Percentiles rank a stretch among this genome's conserved stretches.
These are phyloP conservation scores for Sebastolobus altivelis DNA, from an alignment of 2,797 vertebrate species.

Conservation along the genomic window DNA sequence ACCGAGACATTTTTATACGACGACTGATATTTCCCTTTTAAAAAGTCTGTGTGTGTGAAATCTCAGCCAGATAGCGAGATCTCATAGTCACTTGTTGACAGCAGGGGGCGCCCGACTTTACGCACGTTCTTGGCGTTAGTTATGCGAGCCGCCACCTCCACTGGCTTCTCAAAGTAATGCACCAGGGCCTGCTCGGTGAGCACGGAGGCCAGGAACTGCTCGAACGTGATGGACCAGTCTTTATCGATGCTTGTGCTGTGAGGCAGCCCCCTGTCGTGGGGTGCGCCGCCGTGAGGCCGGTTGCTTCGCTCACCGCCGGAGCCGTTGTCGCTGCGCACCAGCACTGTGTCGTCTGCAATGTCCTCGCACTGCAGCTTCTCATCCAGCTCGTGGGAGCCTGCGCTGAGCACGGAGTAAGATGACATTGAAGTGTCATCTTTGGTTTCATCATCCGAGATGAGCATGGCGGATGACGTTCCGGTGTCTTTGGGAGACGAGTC, in stretches of 20 bases:
- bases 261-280: constrained; percentile 75
- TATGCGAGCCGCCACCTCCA: constrained; percentile 91
- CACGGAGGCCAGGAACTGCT: constrained; percentile 97
- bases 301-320: constrained; percentile 25
- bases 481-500: constrained; percentile 94
- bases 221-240: constrained; percentile 98
- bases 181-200: constrained; percentile 96
- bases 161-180: constrained; percentile 95
- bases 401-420: constrained; percentile 96
- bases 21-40: constrained; percentile 52
- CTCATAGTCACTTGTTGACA: constrained; percentile 94
- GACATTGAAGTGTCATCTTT: constrained; percentile 98
- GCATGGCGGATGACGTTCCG: constrained; percentile 92
- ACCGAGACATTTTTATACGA: constrained; percentile 31
- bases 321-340: constrained; percentile 86
- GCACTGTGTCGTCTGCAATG: constrained; percentile 94
- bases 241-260: constrained; percentile 92
- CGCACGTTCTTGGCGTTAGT: constrained; percentile 93
- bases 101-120: constrained; percentile 89
- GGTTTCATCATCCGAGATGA: constrained; percentile 95
- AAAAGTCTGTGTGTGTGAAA: constrained; percentile 38
- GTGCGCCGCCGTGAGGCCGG: constrained; percentile 62
- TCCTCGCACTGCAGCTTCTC: constrained; percentile 98
- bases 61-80: constrained; percentile 93
- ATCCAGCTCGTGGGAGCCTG: constrained; percentile 94